phyloP scores from a whole-genome alignment of 2,113 vertebrate species.

The Odontesthes bonariensis region DNA sequence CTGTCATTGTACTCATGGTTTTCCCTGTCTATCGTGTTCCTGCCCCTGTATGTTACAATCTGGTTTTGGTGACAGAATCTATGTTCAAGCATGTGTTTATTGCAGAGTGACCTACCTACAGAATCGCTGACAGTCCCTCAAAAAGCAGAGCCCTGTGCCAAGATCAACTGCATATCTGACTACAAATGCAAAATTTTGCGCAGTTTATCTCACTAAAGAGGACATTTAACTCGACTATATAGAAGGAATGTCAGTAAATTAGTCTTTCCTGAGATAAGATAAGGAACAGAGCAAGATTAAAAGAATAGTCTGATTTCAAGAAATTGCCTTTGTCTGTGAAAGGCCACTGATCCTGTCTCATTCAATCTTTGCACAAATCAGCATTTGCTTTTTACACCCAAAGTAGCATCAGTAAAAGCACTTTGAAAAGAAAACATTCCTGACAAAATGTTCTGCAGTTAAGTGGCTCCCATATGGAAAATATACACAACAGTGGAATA shows the following conservation, averaged over 20 bases:
- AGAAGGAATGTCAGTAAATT: background rate
- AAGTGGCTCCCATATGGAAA: constrained; percentile 20
- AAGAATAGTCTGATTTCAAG: background rate
- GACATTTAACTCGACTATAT: background rate
- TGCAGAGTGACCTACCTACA: background rate
- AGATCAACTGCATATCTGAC: background rate
- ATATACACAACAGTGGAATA: constrained; percentile 33
- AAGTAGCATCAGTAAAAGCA: constrained; percentile 22
- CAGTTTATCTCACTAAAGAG: background rate
- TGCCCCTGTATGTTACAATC: no score
- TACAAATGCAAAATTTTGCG: background rate
- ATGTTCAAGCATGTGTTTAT: background rate
- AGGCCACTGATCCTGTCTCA: constrained; percentile 13
- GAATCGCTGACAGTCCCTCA: background rate
- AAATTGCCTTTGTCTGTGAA: constrained; percentile 3
- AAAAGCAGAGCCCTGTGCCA: background rate
- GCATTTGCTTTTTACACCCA: constrained; percentile 46
- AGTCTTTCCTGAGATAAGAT: background rate
- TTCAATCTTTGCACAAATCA: constrained; percentile 46
- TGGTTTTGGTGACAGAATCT: no score
- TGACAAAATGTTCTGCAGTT: constrained; percentile 5
- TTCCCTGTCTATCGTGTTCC: no score
- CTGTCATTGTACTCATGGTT: no score
- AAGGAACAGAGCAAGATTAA: constrained; percentile 7
- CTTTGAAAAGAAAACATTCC: constrained; percentile 6